Percentiles rank a stretch among this genome's conserved stretches.
phyloP scores from a whole-genome alignment of 1,140 invertebrate genomes.

The Dendroctonus valens region DNA sequence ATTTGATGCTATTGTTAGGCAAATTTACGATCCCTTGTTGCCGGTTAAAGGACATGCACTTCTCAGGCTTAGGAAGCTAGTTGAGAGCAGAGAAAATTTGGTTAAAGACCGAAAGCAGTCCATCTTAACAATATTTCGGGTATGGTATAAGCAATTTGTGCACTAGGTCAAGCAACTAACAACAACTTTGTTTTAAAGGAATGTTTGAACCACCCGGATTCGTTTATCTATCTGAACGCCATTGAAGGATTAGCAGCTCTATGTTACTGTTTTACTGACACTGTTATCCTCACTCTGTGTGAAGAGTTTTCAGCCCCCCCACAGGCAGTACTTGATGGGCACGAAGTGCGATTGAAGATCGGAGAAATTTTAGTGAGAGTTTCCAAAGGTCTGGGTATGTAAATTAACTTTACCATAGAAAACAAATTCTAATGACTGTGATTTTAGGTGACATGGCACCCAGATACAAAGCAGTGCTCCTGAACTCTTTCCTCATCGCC shows the following conservation, averaged over 20 bases:
- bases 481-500: constrained; percentile 71
- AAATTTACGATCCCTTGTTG: constrained; percentile 71
- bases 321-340: constrained; percentile 50
- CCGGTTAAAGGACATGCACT: constrained; percentile 79
- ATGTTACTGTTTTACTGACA: constrained; percentile 63
- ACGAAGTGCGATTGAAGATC: constrained; percentile 72
- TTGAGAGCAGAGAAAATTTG: constrained; percentile 64
- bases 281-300: constrained; percentile 65
- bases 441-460: constrained; percentile 70
- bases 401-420: not conserved
- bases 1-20: constrained; percentile 63
- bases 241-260: constrained; percentile 73
- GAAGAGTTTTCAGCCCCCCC: constrained; percentile 46
- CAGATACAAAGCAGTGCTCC: constrained; percentile 66
- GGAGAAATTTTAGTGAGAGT: constrained; percentile 80
- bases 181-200: constrained; percentile 52
- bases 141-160: constrained; percentile 40
- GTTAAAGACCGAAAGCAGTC: constrained; percentile 64
- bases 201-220: constrained; percentile 75
- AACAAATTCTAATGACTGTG: constrained; percentile 6
- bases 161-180: not conserved
- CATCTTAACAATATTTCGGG: constrained; percentile 69
- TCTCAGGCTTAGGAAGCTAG: constrained; percentile 68
- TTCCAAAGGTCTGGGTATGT: constrained; percentile 67
- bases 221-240: constrained; percentile 79